A percentile compares a stretch with the other conserved stretches of the same genome.
phyloP scores from a whole-genome alignment of 2,888 invertebrate species.

The Busseola fusca region DNA sequence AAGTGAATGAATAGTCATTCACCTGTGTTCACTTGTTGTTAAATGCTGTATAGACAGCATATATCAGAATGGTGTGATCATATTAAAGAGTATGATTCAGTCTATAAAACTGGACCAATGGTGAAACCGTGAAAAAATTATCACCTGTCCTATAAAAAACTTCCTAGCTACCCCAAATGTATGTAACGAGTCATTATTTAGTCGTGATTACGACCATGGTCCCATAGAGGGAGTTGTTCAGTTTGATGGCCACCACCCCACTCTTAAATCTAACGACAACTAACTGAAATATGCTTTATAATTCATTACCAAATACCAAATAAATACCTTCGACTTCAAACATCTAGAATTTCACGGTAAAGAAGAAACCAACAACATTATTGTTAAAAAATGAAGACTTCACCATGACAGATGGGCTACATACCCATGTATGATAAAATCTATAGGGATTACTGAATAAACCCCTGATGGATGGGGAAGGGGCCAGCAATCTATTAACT shows the following conservation, averaged over 20 bases:
- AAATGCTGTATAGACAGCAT: background rate
- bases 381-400: background rate
- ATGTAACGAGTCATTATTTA: too few relatives aligned
- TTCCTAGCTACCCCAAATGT: too few relatives aligned
- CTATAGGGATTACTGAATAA: constrained; percentile 15
- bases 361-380: background rate
- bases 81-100: background rate
- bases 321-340: background rate
- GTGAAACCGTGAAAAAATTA: too few relatives aligned
- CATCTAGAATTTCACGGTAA: background rate
- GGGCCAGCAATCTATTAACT: constrained; percentile 10
- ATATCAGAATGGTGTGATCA: background rate
- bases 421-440: constrained; percentile 15
- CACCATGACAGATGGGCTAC: constrained; percentile 4
- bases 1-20: background rate
- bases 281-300: background rate
- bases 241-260: background rate
- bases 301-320: background rate
- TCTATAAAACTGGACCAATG: background rate
- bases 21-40: too few relatives aligned
- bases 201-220: too few relatives aligned
- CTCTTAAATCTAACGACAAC: background rate
- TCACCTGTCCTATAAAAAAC: too few relatives aligned
- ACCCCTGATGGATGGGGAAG: constrained; percentile 25
- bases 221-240: background rate